Percentiles rank a stretch among this genome's conserved stretches.
Conservation (phyloP, 2,113 vertebrate genomes). For the Oophaga pumilio region DNA sequence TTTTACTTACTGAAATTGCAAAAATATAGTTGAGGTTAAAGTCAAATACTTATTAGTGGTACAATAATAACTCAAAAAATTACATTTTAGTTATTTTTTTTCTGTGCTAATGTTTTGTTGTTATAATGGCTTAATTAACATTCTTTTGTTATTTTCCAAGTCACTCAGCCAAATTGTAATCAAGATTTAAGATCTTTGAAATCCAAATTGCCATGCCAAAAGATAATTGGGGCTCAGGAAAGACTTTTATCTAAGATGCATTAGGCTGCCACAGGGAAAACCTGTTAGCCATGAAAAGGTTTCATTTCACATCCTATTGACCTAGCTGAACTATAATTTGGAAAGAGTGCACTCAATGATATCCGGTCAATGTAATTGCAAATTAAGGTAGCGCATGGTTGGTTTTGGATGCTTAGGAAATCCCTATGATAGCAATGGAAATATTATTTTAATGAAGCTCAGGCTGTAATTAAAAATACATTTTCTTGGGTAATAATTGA, state of each 20-base stretch:
- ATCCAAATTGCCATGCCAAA: slow-evolving; percentile 53
- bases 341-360: slow-evolving; percentile 64
- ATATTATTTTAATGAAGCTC: slow-evolving; percentile 64
- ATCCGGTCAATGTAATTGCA: slow-evolving; percentile 66
- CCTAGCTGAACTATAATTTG: slow-evolving; percentile 66
- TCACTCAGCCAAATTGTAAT: slow-evolving; percentile 60
- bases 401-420: slow-evolving; percentile 69
- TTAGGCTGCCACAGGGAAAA: slow-evolving; percentile 59
- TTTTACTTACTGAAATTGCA: neutral
- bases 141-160: slow-evolving; percentile 63
- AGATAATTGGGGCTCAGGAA: slow-evolving; percentile 55
- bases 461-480: slow-evolving; percentile 72
- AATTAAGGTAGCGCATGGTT: slow-evolving; percentile 67
- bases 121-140: slow-evolving; percentile 6
- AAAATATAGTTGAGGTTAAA: neutral
- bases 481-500: slow-evolving; percentile 66
- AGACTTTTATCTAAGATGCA: slow-evolving; percentile 60
- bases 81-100: neutral
- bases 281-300: slow-evolving; percentile 57
- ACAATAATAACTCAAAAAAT: neutral
- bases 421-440: slow-evolving; percentile 68
- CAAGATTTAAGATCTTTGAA: slow-evolving; percentile 63
- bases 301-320: slow-evolving; percentile 62
- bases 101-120: neutral
- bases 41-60: neutral